Conservation (phyloP, 2,797 vertebrate genomes). For the Ctenochaetus hawaiiensis region DNA sequence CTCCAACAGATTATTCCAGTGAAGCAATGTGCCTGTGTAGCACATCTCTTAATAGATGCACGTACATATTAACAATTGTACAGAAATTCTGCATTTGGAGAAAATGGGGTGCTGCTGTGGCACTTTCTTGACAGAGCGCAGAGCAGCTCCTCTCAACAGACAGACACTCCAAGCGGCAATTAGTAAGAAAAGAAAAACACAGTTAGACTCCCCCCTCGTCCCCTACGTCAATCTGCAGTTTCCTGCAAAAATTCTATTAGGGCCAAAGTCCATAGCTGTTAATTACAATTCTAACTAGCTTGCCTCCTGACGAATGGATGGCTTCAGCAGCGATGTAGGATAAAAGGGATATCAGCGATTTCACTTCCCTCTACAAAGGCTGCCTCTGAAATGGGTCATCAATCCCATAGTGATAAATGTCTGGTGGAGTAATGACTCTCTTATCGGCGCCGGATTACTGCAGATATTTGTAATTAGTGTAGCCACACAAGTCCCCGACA, state of each 20-base stretch:
- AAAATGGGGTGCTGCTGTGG: conserved; percentile 60
- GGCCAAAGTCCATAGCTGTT: conserved; percentile 85
- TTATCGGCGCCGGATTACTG: conserved; percentile 87
- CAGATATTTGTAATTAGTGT: conserved; percentile 88
- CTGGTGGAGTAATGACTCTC: conserved; percentile 87
- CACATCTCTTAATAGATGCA: conserved; percentile 42
- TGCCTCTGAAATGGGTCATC: conserved; percentile 87
- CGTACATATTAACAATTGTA: conserved; percentile 68
- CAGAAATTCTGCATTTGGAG: conserved; percentile 46
- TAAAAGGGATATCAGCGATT: conserved; percentile 84
- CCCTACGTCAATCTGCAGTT: conserved; percentile 77
- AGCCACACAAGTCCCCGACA: conserved; percentile 85
- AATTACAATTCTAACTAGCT: conserved; percentile 87
- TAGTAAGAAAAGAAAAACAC: conserved; percentile 74
- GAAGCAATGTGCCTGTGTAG: conserved; percentile 39
- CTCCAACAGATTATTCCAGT: conserved; percentile 47
- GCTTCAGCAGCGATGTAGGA: conserved; percentile 83
- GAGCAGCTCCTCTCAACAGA: conserved; percentile 47
- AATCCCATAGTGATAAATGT: conserved; percentile 89
- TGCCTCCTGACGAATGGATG: conserved; percentile 86
- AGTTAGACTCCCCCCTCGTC: conserved; percentile 39
- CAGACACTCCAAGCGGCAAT: conserved; percentile 67
- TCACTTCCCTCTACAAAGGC: conserved; percentile 83
- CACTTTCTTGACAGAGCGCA: conserved; percentile 65
- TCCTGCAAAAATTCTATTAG: conserved; percentile 87